These are phyloP conservation scores for Spatula versicolor DNA, from an alignment of 2,797 vertebrate species.

Conservation along the genomic window DNA sequence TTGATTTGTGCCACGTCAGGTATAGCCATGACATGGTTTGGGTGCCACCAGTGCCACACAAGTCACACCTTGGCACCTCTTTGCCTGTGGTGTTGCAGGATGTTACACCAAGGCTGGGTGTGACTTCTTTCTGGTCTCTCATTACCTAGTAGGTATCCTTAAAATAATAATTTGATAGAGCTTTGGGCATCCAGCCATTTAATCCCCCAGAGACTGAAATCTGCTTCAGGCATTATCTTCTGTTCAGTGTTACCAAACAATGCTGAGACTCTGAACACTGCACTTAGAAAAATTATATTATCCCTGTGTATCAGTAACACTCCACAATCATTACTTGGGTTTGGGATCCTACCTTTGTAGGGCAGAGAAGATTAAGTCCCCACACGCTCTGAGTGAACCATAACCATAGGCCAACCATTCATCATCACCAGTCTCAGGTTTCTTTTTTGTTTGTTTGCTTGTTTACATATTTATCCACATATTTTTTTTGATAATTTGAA, in stretches of 20 bases:
- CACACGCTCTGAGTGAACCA: not conserved
- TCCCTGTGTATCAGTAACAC: fast-evolving
- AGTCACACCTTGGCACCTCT: not conserved
- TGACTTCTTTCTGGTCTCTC: not conserved
- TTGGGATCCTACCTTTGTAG: not conserved
- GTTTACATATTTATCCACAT: not conserved
- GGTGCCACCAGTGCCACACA: not conserved
- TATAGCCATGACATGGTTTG: not conserved
- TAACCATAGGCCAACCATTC: not conserved
- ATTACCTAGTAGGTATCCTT: not conserved
- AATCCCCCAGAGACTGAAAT: not conserved
- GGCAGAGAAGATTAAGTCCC: not conserved
- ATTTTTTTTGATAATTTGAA: not conserved
- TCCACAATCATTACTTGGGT: not conserved
- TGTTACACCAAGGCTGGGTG: not conserved
- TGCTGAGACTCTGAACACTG: not conserved
- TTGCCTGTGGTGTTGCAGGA: not conserved
- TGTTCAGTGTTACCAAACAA: not conserved
- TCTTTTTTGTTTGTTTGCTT: not conserved
- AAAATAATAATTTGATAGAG: not conserved
- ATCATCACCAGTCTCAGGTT: not conserved
- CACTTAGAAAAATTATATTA: not conserved
- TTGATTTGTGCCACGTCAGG: not conserved
- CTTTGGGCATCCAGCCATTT: not conserved
- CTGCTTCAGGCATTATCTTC: not conserved